A percentile compares a stretch with the other conserved stretches of the same genome.
These are phyloP conservation scores for Acholoe squamosa DNA, from an alignment of 2,888 invertebrate genomes.

Conservation along the genomic window DNA sequence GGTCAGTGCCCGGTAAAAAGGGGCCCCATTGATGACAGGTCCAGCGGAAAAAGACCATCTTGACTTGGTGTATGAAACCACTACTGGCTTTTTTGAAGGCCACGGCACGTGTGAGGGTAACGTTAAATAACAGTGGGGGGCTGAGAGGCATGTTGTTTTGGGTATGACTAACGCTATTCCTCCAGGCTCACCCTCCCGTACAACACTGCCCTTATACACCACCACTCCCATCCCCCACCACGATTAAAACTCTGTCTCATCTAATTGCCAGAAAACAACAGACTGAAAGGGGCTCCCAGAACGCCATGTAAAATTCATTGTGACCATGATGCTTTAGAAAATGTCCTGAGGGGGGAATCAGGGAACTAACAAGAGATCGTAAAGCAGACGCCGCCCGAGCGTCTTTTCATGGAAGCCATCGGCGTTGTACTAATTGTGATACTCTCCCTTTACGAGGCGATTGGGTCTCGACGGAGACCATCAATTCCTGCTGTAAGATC, in stretches of 20 bases:
- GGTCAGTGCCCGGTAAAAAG: slow-evolving; percentile 44
- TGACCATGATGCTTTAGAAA: slow-evolving; percentile 48
- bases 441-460: slow-evolving; percentile 53
- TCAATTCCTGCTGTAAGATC: slow-evolving; percentile 47
- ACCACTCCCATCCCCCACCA: not conserved
- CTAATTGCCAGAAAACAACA: slow-evolving; percentile 53
- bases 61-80: slow-evolving; percentile 37
- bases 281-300: slow-evolving; percentile 31
- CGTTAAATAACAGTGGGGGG: not conserved
- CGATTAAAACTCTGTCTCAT: slow-evolving; percentile 32
- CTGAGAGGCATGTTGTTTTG: not conserved
- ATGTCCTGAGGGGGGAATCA: slow-evolving; percentile 53
- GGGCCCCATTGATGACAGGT: slow-evolving; percentile 42
- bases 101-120: slow-evolving; percentile 25
- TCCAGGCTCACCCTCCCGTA: not conserved
- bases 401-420: slow-evolving; percentile 38
- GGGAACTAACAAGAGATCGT: slow-evolving; percentile 60
- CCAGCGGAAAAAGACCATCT: slow-evolving; percentile 55
- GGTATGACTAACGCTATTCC: not conserved
- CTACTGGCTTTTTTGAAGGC: not conserved
- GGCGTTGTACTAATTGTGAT: slow-evolving; percentile 55
- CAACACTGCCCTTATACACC: not conserved
- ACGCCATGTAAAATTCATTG: slow-evolving; percentile 58
- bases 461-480: slow-evolving; percentile 35
- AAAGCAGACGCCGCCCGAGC: not conserved